Conservation (phyloP, 2,113 vertebrate genomes). For the Pyxicephalus adspersus region DNA sequence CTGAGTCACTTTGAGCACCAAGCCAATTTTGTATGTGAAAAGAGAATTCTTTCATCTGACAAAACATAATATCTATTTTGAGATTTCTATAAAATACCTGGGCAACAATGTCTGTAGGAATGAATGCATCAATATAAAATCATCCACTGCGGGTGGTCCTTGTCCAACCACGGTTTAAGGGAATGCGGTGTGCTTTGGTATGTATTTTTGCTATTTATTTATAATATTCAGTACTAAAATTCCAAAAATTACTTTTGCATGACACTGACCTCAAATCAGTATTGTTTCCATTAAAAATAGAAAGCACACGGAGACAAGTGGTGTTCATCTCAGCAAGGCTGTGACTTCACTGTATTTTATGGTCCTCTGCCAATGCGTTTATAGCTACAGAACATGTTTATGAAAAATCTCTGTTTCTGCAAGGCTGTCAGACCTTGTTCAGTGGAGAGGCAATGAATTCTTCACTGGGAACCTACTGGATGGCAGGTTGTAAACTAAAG, state of each 20-base stretch:
- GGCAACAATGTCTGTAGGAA: not conserved
- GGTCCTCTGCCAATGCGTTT: constrained; percentile 25
- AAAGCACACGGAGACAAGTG: too few relatives aligned
- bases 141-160: not conserved
- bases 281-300: too few relatives aligned
- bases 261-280: too few relatives aligned
- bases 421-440: not conserved
- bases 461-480: constrained; percentile 9
- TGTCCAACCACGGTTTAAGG: not conserved
- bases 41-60: not conserved
- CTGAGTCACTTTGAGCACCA: too few relatives aligned
- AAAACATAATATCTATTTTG: not conserved
- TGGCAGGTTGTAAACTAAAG: constrained; percentile 26
- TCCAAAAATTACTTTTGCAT: too few relatives aligned
- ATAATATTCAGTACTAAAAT: too few relatives aligned
- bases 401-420: constrained; percentile 40
- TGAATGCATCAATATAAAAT: not conserved
- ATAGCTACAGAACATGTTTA: constrained; percentile 20
- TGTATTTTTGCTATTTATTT: too few relatives aligned
- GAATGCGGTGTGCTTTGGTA: not conserved
- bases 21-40: not conserved
- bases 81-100: not conserved
- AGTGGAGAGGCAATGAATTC: constrained; percentile 29
- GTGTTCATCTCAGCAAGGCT: not conserved
- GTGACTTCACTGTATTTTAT: constrained; percentile 36